phyloP scores from a whole-genome alignment of 2,113 vertebrate genomes.

The Anolis carolinensis region DNA sequence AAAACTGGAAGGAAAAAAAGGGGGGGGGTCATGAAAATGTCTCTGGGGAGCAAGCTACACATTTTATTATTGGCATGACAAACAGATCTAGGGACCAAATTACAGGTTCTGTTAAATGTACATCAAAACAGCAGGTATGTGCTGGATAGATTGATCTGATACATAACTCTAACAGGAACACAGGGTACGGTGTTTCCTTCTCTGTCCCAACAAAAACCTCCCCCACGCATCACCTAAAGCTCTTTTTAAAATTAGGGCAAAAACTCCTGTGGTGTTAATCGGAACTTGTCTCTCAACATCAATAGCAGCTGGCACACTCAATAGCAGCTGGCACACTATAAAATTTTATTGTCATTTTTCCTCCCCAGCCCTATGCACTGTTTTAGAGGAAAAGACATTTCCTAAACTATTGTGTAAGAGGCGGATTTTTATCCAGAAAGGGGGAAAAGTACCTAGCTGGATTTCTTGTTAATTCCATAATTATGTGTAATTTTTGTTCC shows the following conservation, averaged over 20 bases:
- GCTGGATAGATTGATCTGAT: not conserved
- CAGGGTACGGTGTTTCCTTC: not conserved
- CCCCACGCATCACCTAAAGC: not conserved
- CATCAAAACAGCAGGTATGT: not conserved
- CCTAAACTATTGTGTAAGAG: not conserved
- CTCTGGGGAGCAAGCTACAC: not conserved
- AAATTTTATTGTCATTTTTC: not conserved
- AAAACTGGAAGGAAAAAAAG: constrained; percentile 2
- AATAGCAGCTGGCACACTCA: not conserved
- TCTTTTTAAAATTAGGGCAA: not conserved
- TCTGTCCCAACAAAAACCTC: not conserved
- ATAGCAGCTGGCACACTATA: no score
- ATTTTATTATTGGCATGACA: not conserved
- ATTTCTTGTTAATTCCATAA: no score
- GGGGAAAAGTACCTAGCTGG: no score
- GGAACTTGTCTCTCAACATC: not conserved
- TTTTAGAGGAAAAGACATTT: not conserved
- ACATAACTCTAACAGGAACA: not conserved
- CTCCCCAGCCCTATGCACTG: not conserved
- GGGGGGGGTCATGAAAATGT: not conserved
- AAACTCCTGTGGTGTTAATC: not conserved
- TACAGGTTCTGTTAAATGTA: not conserved
- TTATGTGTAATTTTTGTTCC: no score
- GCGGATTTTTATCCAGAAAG: not conserved
- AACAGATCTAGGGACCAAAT: not conserved